phyloP scores from a whole-genome alignment of 2,888 invertebrate species.

The Ethmia dodecea region DNA sequence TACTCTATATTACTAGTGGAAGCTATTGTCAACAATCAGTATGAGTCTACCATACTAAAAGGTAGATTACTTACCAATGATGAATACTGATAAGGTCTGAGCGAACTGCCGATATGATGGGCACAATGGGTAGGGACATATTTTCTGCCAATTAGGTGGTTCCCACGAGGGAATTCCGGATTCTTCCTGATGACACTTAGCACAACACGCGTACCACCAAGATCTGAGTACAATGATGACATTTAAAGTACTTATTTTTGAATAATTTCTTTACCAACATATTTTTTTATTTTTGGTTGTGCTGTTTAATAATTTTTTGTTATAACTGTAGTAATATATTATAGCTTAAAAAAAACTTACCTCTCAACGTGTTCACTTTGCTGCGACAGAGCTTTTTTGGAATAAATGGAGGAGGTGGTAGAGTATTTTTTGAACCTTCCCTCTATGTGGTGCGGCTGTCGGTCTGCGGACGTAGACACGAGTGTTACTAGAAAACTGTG shows the following conservation, averaged over 20 bases:
- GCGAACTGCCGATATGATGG: slow-evolving; percentile 90
- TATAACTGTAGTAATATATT: too few species aligned
- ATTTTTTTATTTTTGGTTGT: too few species aligned
- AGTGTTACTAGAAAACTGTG: neutral
- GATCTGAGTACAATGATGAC: slow-evolving; percentile 80
- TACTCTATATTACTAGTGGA: too few species aligned
- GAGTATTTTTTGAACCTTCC: slow-evolving; percentile 73
- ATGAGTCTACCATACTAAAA: too few species aligned
- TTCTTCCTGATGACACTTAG: slow-evolving; percentile 87
- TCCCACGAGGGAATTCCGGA: slow-evolving; percentile 87
- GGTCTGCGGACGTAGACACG: slow-evolving; percentile 33
- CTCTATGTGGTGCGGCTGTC: slow-evolving; percentile 69
- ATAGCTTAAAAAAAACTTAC: slow-evolving; percentile 33
- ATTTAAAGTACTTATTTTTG: too few species aligned
- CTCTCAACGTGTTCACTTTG: slow-evolving; percentile 71
- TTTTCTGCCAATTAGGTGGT: slow-evolving; percentile 86
- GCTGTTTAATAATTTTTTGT: too few species aligned
- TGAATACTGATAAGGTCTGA: slow-evolving; percentile 83
- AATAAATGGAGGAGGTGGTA: slow-evolving; percentile 69
- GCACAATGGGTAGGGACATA: slow-evolving; percentile 91
- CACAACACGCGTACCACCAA: slow-evolving; percentile 90
- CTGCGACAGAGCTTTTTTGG: slow-evolving; percentile 67
- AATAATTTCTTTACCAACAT: too few species aligned
- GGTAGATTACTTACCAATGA: slow-evolving; percentile 80
- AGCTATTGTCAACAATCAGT: too few species aligned